Conservation (phyloP, 2,888 invertebrate species). For the Parnassius apollo region DNA sequence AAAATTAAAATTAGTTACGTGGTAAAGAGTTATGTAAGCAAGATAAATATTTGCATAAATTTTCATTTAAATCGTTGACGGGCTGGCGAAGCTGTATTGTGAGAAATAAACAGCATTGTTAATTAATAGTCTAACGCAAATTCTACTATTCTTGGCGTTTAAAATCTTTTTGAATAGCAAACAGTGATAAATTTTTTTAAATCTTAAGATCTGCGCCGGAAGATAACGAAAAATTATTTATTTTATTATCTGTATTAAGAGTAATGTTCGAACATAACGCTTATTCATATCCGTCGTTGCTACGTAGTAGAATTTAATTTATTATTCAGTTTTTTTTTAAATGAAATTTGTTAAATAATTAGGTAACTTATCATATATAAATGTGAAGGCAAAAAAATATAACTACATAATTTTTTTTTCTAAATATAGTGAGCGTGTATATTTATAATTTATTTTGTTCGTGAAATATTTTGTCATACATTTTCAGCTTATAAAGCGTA, state of each 20-base stretch:
- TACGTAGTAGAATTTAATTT: not conserved
- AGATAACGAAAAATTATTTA: conserved; percentile 16
- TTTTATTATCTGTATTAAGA: conserved; percentile 14
- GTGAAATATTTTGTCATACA: not conserved
- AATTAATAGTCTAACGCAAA: conserved; percentile 8
- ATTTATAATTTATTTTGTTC: too few relatives aligned
- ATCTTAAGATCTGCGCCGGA: not conserved
- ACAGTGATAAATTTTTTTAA: conserved; percentile 8
- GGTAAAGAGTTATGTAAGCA: conserved; percentile 22
- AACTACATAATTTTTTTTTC: too few relatives aligned
- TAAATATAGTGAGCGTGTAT: too few relatives aligned
- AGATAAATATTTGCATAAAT: conserved; percentile 31
- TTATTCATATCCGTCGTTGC: not conserved
- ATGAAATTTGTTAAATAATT: not conserved
- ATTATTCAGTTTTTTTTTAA: not conserved
- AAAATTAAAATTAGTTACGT: conserved; percentile 19
- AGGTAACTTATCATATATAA: too few relatives aligned
- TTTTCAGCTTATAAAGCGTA: not conserved
- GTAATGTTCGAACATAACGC: conserved; percentile 8
- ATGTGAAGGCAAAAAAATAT: too few relatives aligned
- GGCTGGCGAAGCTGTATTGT: conserved; percentile 21
- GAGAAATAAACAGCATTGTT: conserved; percentile 20
- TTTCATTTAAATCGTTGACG: conserved; percentile 32
- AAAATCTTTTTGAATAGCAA: conserved; percentile 9
- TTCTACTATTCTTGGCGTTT: not conserved